phyloP scores from a whole-genome alignment of 2,113 vertebrate species.

The Myxocyprinus asiaticus region DNA sequence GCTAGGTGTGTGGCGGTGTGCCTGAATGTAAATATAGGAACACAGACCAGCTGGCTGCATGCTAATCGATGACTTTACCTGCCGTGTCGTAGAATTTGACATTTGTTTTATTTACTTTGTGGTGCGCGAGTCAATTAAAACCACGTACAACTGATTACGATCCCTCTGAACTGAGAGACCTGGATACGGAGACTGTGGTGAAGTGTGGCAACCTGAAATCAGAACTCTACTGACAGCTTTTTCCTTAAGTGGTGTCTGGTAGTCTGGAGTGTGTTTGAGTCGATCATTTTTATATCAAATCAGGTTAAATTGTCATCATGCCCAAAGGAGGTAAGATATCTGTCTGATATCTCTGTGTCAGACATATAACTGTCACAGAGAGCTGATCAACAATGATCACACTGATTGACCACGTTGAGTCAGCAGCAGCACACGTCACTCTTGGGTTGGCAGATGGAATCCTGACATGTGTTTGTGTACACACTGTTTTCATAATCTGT shows the following conservation, averaged over 20 bases:
- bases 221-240: slow-evolving; percentile 8
- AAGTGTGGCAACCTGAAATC: background rate
- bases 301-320: slow-evolving; percentile 60
- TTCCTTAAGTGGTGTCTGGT: background rate
- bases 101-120: background rate
- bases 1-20: slow-evolving; percentile 55
- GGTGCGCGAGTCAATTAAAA: background rate
- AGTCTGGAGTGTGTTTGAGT: background rate
- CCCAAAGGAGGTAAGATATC: slow-evolving; percentile 77
- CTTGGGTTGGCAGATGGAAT: background rate
- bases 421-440: background rate
- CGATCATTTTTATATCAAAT: background rate
- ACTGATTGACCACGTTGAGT: background rate
- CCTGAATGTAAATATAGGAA: slow-evolving; percentile 51
- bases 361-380: background rate
- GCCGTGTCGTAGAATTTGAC: background rate
- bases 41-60: slow-evolving; percentile 58
- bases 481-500: background rate
- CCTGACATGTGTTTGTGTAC: background rate
- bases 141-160: background rate
- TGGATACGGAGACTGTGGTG: background rate
- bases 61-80: slow-evolving; percentile 3
- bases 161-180: background rate
- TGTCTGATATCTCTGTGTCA: background rate
- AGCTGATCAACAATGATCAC: background rate